A percentile compares a stretch with the other conserved stretches of the same genome.
phyloP scores from a whole-genome alignment of 2,888 invertebrate genomes.

The Caenorhabditis angaria region DNA sequence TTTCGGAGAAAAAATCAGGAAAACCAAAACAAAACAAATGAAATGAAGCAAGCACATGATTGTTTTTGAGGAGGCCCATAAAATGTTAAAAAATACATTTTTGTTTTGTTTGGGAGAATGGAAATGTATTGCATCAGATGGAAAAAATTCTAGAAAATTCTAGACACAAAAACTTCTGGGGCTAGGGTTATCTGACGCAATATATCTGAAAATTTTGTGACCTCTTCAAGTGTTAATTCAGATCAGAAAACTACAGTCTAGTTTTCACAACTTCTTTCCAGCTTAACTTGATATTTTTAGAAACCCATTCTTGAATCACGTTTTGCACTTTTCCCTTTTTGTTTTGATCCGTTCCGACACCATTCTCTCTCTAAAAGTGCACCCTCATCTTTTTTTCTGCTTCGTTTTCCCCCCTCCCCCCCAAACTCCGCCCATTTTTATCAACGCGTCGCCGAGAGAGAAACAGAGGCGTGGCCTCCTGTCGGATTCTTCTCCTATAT shows the following conservation, averaged over 20 bases:
- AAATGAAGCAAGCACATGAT: neutral
- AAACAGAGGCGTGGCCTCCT: neutral
- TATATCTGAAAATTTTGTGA: too few species aligned
- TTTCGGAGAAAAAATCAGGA: neutral
- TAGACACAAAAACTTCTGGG: too few species aligned
- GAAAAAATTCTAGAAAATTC: too few species aligned
- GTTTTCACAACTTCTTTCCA: too few species aligned
- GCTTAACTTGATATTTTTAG: too few species aligned
- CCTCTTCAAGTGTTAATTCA: too few species aligned
- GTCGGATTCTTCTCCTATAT: conserved; percentile 4
- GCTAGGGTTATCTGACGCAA: too few species aligned
- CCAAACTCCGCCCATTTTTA: conserved; percentile 6
- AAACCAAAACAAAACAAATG: neutral
- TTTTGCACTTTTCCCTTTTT: neutral
- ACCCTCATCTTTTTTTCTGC: neutral
- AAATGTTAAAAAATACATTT: too few species aligned
- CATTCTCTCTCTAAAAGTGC: neutral
- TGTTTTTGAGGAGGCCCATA: too few species aligned
- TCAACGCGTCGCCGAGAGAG: neutral
- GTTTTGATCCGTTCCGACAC: neutral
- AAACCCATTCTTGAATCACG: neutral
- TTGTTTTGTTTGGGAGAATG: too few species aligned
- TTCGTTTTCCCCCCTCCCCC: neutral
- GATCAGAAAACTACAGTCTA: too few species aligned
- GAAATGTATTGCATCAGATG: too few species aligned